These are phyloP conservation scores for Dastarcus helophoroides DNA, from an alignment of 2,888 invertebrate genomes.

Conservation along the genomic window DNA sequence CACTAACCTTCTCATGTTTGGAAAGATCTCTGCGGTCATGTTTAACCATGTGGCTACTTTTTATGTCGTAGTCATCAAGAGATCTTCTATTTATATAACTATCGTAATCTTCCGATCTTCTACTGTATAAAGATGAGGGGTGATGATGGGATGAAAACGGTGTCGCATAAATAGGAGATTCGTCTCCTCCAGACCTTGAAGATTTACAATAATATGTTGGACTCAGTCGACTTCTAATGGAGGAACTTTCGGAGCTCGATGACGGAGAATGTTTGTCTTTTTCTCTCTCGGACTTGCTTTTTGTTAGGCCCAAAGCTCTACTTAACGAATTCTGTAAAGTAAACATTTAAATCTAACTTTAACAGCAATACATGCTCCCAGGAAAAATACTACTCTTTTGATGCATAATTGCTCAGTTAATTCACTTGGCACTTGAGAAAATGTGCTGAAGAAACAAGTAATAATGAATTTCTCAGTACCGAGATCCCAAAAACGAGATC, in stretches of 20 bases:
- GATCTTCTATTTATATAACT: constrained; percentile 26
- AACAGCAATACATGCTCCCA: too few relatives aligned
- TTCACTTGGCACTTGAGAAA: too few relatives aligned
- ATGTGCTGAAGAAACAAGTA: too few relatives aligned
- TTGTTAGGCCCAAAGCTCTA: constrained; percentile 54
- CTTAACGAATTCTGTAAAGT: constrained; percentile 58
- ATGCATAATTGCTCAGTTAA: too few relatives aligned
- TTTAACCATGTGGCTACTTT: constrained; percentile 24
- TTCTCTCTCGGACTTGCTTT: constrained; percentile 29
- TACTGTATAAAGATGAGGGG: constrained; percentile 17
- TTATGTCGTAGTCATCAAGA: constrained; percentile 22
- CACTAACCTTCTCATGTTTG: constrained; percentile 6
- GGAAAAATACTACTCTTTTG: too few relatives aligned
- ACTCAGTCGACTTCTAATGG: constrained; percentile 43
- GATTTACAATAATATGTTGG: constrained; percentile 39
- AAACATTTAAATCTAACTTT: constrained; percentile 8
- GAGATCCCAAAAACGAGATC: too few relatives aligned
- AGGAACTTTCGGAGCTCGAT: constrained; percentile 53
- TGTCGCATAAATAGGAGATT: constrained; percentile 31
- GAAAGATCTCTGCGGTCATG: constrained; percentile 34
- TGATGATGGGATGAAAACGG: constrained; percentile 23
- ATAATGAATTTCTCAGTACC: too few relatives aligned
- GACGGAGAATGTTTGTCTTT: constrained; percentile 53
- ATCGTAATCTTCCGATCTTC: constrained; percentile 34
- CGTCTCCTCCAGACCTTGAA: constrained; percentile 31